Percentiles rank a stretch among this genome's conserved stretches.
These are phyloP conservation scores for Drosophila erecta DNA, from an alignment of 1,140 invertebrate species.

Conservation along the genomic window DNA sequence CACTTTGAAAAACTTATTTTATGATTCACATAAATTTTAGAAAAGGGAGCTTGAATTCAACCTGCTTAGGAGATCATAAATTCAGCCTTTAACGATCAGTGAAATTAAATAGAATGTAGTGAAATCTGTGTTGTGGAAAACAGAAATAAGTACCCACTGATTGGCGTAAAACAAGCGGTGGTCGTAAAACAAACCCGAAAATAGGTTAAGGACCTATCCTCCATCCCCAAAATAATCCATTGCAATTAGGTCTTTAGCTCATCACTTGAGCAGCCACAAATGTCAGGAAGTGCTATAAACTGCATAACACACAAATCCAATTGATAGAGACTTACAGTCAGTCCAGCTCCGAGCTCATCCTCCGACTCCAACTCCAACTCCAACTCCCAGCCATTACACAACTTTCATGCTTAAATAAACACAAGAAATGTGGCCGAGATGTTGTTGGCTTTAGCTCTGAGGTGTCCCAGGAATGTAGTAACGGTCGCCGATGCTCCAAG, in stretches of 20 bases:
- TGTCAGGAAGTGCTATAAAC: conserved; percentile 39
- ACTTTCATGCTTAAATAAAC: conserved; percentile 64
- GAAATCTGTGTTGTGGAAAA: not conserved
- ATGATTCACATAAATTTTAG: conserved; percentile 13
- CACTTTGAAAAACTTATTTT: conserved; percentile 7
- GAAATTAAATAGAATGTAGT: conserved; percentile 46
- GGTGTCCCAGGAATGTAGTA: conserved; percentile 74
- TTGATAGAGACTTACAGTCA: conserved; percentile 10
- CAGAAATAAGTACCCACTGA: conserved; percentile 54
- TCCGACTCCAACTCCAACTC: not conserved
- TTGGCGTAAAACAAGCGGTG: conserved; percentile 46
- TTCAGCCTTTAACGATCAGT: conserved; percentile 57
- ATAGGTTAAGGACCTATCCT: conserved; percentile 1
- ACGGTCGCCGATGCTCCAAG: conserved; percentile 51
- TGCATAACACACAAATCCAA: conserved; percentile 46
- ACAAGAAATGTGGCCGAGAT: conserved; percentile 51
- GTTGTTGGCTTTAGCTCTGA: conserved; percentile 33
- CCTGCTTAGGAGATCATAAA: conserved; percentile 42
- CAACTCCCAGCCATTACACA: conserved; percentile 38
- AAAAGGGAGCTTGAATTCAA: not conserved
- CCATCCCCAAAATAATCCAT: not conserved
- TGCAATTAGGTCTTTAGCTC: conserved; percentile 41
- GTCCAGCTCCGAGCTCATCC: not conserved
- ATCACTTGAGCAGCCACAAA: conserved; percentile 33
- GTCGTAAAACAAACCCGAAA: conserved; percentile 50